Percentiles rank a stretch among this genome's conserved stretches.
phyloP scores from a whole-genome alignment of 2,797 vertebrate genomes.

The Darevskia mixta region DNA sequence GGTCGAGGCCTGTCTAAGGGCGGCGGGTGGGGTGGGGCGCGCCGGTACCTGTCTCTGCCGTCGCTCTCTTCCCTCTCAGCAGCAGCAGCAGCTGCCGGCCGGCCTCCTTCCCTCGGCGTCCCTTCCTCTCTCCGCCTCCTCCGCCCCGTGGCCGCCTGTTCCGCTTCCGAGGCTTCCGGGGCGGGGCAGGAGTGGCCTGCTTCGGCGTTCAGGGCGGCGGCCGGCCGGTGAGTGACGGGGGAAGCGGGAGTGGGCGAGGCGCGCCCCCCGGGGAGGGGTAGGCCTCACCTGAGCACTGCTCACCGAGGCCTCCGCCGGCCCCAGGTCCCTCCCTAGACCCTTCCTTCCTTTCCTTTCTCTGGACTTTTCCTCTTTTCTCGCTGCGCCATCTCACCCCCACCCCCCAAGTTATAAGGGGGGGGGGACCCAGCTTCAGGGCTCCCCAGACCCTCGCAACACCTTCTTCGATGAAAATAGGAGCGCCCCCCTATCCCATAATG shows the following conservation, averaged over 20 bases:
- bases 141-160: not conserved
- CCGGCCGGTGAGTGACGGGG: not conserved
- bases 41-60: not conserved
- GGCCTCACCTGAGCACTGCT: not conserved
- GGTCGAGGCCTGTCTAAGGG: too few relatives aligned
- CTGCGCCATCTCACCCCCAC: too few relatives aligned
- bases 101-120: too few relatives aligned
- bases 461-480: too few relatives aligned
- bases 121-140: not conserved
- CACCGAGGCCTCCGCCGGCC: not conserved
- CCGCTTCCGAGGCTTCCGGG: not conserved
- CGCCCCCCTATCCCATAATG: too few relatives aligned
- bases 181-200: rapidly evolving
- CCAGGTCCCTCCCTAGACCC: not conserved
- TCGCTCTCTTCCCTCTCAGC: not conserved
- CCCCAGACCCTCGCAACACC: too few relatives aligned
- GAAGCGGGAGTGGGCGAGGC: not conserved
- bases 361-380: too few relatives aligned
- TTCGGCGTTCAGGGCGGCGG: rapidly evolving
- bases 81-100: not conserved
- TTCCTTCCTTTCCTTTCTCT: not conserved
- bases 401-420: too few relatives aligned
- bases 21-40: not conserved
- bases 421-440: too few relatives aligned
- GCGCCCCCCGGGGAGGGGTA: not conserved